phyloP scores from a whole-genome alignment of 2,888 invertebrate genomes.

The Melanophora roralis region DNA sequence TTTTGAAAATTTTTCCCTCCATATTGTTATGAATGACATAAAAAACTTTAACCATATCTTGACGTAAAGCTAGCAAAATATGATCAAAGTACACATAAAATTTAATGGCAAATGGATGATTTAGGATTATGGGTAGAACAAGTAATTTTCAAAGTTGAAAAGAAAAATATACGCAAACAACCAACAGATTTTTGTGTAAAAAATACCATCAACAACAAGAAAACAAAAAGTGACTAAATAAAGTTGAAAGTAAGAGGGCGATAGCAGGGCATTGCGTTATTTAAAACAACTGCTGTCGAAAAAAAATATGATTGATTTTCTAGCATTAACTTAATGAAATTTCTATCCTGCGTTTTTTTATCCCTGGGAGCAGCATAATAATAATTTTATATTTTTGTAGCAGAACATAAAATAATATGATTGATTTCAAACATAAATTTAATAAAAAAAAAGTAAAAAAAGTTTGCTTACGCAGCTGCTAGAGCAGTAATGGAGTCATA shows the following conservation, averaged over 20 bases:
- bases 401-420: background rate
- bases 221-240: background rate
- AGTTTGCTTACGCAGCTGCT: background rate
- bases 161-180: background rate
- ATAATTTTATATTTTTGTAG: background rate
- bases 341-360: background rate
- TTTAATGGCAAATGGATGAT: slow-evolving; percentile 38
- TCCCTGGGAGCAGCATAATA: no score
- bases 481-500: background rate
- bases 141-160: slow-evolving; percentile 40
- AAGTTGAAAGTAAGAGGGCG: background rate
- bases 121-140: slow-evolving; percentile 39
- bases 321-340: slow-evolving; percentile 41
- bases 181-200: background rate
- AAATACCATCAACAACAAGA: background rate
- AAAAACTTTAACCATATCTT: background rate
- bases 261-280: background rate
- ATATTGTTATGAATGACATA: background rate
- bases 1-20: background rate
- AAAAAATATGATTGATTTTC: slow-evolving; percentile 48
- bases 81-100: slow-evolving; percentile 44
- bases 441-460: background rate
- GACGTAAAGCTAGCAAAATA: slow-evolving; percentile 14
- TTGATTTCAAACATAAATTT: slow-evolving; percentile 29
- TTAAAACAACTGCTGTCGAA: background rate